Base-by-base conservation (phyloP, 2,797 vertebrate genomes). In the Coccyzus lansbergi region DNA sequence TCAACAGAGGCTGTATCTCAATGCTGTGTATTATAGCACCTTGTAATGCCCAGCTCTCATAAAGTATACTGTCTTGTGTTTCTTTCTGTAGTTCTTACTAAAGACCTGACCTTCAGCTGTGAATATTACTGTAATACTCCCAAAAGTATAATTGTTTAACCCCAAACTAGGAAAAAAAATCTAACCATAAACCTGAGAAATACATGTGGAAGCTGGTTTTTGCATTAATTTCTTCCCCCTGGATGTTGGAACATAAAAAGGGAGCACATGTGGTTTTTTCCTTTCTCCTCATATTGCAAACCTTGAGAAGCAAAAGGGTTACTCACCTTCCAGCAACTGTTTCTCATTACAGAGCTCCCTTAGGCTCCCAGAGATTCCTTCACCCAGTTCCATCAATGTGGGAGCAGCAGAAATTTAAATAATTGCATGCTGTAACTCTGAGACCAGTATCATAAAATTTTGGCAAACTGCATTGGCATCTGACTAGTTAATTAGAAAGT, bases 331-430 rank as follows among this genome's bases (percentile, higher is more conserved):
- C 87, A 90, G 77, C 56, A 51, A 84, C 74, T 97, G 87, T 77
- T 96, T 91, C 87, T 95, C 87, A 91, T 95, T 96, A 96, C 59
- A 80, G 59, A 86, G 85, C 74, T 95, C 83, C 87, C 87, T 84
- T 93, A 91, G 80, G 87, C 92, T 97, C 80, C 64, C 87, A 89
- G 38, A 72, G 89, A 95, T 90, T 74, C 80, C 77, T 95, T 94
- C 91, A 86, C 86, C 91, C 78, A 92, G 20, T 72, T 79, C 84
- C 83, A 83, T 85, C 92, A 51, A 86, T 90, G 64, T 48, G 40
- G 87, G 56, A 95, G 74, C 77, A 95, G 89, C 34, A 90, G 93
- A 86, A 92, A 90, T 70, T 64, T 88, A 68, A 90, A 84, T 91
- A 86, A 91, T 83, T 70, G 53, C 53, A 60, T 79, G n/a, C 53